phyloP scores from a whole-genome alignment of 2,797 vertebrate genomes.

The Dendrocincla fuliginosa region DNA sequence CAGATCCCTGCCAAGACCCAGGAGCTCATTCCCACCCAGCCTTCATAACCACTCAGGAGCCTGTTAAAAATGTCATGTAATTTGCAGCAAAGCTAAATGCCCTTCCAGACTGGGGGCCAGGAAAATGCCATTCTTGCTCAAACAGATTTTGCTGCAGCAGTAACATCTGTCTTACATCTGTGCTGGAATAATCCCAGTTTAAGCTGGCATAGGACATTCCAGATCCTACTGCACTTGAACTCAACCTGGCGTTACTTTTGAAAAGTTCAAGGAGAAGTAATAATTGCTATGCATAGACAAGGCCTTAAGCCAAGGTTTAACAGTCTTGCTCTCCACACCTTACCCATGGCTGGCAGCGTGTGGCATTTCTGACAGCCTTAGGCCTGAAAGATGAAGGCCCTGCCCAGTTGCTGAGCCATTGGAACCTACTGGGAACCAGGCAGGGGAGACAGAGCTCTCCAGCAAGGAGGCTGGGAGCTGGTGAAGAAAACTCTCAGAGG shows the following conservation, averaged over 20 bases:
- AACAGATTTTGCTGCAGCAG: neutral
- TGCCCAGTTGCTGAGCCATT: neutral
- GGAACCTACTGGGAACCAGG: neutral
- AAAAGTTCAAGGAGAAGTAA: neutral
- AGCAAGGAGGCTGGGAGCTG: neutral
- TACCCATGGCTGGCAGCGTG: neutral
- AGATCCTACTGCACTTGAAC: neutral
- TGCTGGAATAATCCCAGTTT: neutral
- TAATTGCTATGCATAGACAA: neutral
- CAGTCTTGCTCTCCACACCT: neutral
- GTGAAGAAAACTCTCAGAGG: neutral
- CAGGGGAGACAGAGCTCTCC: neutral
- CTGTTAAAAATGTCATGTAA: neutral
- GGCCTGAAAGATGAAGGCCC: neutral
- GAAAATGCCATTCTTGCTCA: neutral
- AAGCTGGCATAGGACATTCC: neutral
- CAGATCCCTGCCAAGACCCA: neutral
- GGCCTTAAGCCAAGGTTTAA: neutral
- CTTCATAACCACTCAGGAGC: too few species aligned
- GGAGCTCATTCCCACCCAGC: neutral
- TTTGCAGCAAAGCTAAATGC: neutral
- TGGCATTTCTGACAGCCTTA: neutral
- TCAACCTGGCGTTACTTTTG: neutral
- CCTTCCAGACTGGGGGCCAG: neutral
- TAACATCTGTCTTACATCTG: neutral